Base-by-base conservation (phyloP, 53 echinoderm and acorn worm genomes). In the Henricia sp. region DNA sequence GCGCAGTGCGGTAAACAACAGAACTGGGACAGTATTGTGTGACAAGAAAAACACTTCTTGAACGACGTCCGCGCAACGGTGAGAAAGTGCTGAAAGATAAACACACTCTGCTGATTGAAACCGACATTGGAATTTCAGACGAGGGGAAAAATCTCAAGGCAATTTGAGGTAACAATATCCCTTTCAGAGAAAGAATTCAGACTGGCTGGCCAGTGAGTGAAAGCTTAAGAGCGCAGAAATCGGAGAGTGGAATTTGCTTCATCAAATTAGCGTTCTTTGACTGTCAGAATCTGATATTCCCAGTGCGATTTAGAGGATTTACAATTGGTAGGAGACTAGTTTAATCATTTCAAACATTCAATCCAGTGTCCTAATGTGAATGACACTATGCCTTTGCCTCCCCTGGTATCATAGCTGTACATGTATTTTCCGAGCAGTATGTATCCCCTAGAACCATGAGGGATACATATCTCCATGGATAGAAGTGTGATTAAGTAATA, bases 61-160 rank as follows among this genome's bases (percentile, higher is more conserved):
- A 28, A 0, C 33, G 11, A 37, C 11, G n/a, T 23, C 23, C 73
- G 21, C 21, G 54, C 36, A 53, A 37, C 55, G n/a, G n/a, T 55
- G 52, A 53, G 43, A 53, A 27, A 70, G 73, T 52, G 73, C 37
- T 55, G 73, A 73, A 28, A 52, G 73, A 55, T 37, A 53, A 52
- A 53, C 53, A 73, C 35, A 27, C 73, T 9, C 37, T 12, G 10
- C 25, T n/a, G 37, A 38, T n/a, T n/a, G 53, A 54, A 73, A 73
- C 73, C 73, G n/a, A n/a, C n/a, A n/a, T n/a, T n/a, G n/a, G n/a
- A 54, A 52, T 73, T 54, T 52, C 33, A 23, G 70, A 8, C 34
- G 13, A 34, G 3, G 1, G 16, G 23, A 2, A 56, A 76, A 77
- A 77, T 37, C 58, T 17, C 0, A 58, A 77, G 2, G 58, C 77